Conservation (phyloP, 1,140 invertebrate genomes). For the Drosophila murphyi region DNA sequence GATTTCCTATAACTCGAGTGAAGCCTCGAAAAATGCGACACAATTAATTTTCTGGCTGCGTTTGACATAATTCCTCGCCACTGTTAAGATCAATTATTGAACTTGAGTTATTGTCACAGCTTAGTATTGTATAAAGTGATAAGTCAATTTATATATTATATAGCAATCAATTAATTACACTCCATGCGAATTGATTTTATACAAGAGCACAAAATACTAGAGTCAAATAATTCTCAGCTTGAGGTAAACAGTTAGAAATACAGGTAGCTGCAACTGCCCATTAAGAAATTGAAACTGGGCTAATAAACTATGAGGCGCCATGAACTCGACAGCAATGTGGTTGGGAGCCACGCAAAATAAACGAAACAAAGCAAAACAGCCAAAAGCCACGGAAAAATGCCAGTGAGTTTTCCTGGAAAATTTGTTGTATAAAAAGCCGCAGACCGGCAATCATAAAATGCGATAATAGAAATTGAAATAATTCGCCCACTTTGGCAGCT, state of each 20-base stretch:
- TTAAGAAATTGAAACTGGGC: slow-evolving; percentile 51
- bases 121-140: background rate
- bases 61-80: slow-evolving; percentile 36
- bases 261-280: slow-evolving; percentile 24
- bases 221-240: background rate
- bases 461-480: slow-evolving; percentile 82
- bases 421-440: slow-evolving; percentile 54
- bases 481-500: slow-evolving; percentile 74
- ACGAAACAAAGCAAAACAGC: slow-evolving; percentile 16
- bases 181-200: slow-evolving; percentile 20
- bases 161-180: slow-evolving; percentile 11
- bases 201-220: background rate
- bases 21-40: background rate
- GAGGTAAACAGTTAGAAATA: background rate
- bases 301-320: slow-evolving; percentile 69
- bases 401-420: slow-evolving; percentile 47
- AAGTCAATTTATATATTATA: slow-evolving; percentile 1
- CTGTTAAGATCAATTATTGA: background rate
- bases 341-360: slow-evolving; percentile 1
- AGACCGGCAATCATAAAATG: slow-evolving; percentile 69
- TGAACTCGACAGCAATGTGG: slow-evolving; percentile 25
- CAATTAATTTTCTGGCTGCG: slow-evolving; percentile 19
- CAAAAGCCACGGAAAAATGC: slow-evolving; percentile 42
- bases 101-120: slow-evolving; percentile 1
- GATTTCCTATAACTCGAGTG: background rate